Conservation (phyloP, 2,888 invertebrate genomes). For the Caenorhabditis sulstoni region DNA sequence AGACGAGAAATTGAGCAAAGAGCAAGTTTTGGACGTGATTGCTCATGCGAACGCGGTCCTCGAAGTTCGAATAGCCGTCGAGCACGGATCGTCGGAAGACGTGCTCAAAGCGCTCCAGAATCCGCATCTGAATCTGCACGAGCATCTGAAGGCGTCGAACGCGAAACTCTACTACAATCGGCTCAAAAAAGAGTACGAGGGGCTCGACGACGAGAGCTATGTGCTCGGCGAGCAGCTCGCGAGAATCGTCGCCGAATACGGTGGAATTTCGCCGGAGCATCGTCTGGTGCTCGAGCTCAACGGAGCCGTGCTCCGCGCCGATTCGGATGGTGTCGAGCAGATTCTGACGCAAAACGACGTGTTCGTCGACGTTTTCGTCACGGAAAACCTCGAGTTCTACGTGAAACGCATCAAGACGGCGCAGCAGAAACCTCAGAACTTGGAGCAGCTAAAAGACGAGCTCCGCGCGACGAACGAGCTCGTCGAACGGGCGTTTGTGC, state of each 20-base stretch:
- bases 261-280: slow-evolving; percentile 56
- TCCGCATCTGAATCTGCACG: slow-evolving; percentile 60
- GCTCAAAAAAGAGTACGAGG: slow-evolving; percentile 62
- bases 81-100: slow-evolving; percentile 71
- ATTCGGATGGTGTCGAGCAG: slow-evolving; percentile 44
- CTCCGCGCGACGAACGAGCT: slow-evolving; percentile 30
- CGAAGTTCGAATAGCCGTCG: slow-evolving; percentile 70
- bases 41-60: slow-evolving; percentile 66
- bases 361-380: slow-evolving; percentile 39
- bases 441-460: slow-evolving; percentile 24
- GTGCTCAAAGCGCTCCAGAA: slow-evolving; percentile 65
- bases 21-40: slow-evolving; percentile 64
- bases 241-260: slow-evolving; percentile 61
- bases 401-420: slow-evolving; percentile 11
- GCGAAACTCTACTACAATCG: slow-evolving; percentile 67
- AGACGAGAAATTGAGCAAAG: slow-evolving; percentile 45
- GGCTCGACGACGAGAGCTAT: slow-evolving; percentile 43
- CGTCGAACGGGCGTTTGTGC: slow-evolving; percentile 24
- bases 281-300: slow-evolving; percentile 56
- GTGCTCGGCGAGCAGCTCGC: slow-evolving; percentile 57
- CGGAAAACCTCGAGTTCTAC: slow-evolving; percentile 63
- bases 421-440: slow-evolving; percentile 15
- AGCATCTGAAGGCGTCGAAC: slow-evolving; percentile 51
- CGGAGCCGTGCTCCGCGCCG: slow-evolving; percentile 26
- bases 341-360: slow-evolving; percentile 34